These are phyloP conservation scores for Chouioia cunea DNA, from an alignment of 2,888 invertebrate genomes.

Conservation along the genomic window DNA sequence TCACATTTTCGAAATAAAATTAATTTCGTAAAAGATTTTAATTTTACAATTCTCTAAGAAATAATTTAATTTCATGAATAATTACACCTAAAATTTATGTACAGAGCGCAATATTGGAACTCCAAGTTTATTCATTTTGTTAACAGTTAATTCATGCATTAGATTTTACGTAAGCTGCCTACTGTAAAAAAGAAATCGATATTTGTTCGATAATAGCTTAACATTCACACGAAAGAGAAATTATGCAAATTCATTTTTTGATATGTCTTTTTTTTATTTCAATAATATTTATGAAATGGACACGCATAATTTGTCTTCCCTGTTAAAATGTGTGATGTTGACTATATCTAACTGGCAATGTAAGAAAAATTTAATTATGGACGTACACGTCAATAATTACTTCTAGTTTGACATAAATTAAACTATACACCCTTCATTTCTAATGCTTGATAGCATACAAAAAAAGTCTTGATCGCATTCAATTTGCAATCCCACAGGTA, in stretches of 20 bases:
- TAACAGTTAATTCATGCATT: conserved; percentile 21
- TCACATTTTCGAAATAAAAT: conserved; percentile 8
- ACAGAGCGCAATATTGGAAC: conserved; percentile 26
- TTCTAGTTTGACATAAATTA: too few relatives aligned
- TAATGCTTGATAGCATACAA: not conserved
- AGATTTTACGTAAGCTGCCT: conserved; percentile 21
- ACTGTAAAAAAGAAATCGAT: conserved; percentile 5
- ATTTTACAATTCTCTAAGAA: conserved; percentile 9
- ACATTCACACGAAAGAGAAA: conserved; percentile 17
- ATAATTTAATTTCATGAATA: conserved; percentile 42
- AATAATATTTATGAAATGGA: too few relatives aligned
- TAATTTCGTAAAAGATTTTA: conserved; percentile 7
- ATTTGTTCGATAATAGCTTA: conserved; percentile 1
- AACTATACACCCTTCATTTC: too few relatives aligned
- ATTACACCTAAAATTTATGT: conserved; percentile 30
- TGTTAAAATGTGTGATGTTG: not conserved
- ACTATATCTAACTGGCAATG: conserved; percentile 13
- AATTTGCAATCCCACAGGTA: conserved; percentile 41
- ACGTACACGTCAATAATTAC: too few relatives aligned
- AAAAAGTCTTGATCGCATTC: conserved; percentile 21
- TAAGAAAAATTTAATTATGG: too few relatives aligned
- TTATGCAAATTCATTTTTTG: conserved; percentile 10
- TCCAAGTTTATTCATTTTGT: conserved; percentile 6
- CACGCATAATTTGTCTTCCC: not conserved
- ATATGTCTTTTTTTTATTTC: not conserved